Conservation (phyloP, 2,888 invertebrate species). For the Mechanitis messenoides region DNA sequence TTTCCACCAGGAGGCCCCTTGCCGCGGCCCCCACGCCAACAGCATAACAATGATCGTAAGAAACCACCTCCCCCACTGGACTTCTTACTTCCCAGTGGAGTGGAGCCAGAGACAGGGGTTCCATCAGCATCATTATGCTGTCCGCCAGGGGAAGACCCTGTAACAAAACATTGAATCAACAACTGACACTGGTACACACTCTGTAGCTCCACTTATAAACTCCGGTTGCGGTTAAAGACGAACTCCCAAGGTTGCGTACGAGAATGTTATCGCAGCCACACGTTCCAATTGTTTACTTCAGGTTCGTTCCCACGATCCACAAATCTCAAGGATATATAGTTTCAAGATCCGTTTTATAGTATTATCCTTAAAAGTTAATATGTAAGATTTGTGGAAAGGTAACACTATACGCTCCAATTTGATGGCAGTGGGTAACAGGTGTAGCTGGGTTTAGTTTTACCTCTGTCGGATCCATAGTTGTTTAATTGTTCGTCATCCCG, state of each 20-base stretch:
- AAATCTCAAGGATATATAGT: constrained; percentile 38
- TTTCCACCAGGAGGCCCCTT: constrained; percentile 73
- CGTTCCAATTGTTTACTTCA: constrained; percentile 70
- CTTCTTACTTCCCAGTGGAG: constrained; percentile 66
- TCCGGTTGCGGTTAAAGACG: constrained; percentile 44
- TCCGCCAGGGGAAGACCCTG: constrained; percentile 76
- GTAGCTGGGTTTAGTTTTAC: constrained; percentile 80
- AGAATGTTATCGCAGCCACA: constrained; percentile 65
- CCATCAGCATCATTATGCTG: constrained; percentile 75
- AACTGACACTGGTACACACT: constrained; percentile 36
- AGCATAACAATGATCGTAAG: constrained; percentile 90
- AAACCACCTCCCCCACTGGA: constrained; percentile 80
- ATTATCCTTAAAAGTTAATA: constrained; percentile 56
- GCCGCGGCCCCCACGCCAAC: constrained; percentile 82
- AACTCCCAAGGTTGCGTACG: constrained; percentile 64
- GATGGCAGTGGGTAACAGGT: constrained; percentile 74
- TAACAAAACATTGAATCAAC: constrained; percentile 55
- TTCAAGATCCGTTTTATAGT: constrained; percentile 41
- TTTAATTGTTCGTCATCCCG: constrained; percentile 97
- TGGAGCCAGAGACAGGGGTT: constrained; percentile 70
- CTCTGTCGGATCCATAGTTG: constrained; percentile 94
- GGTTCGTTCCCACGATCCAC: constrained; percentile 46
- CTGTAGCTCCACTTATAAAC: constrained; percentile 33
- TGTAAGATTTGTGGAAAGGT: constrained; percentile 60
- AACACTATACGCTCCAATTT: constrained; percentile 73